A percentile compares a stretch with the other conserved stretches of the same genome.
phyloP scores from a whole-genome alignment of 2,888 invertebrate genomes.

The Erebia aethiops region DNA sequence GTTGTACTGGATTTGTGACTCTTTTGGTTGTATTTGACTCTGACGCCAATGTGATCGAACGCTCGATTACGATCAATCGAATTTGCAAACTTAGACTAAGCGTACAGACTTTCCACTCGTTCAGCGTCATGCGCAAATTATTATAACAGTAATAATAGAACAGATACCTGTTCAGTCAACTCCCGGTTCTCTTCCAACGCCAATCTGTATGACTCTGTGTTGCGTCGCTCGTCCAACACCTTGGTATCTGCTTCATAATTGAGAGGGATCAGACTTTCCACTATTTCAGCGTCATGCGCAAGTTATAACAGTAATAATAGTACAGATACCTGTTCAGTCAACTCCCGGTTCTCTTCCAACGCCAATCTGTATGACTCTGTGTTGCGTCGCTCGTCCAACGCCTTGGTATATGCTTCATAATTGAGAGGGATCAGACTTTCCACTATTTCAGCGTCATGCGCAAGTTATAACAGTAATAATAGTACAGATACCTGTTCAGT shows the following conservation, averaged over 20 bases:
- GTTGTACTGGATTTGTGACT: too few relatives aligned
- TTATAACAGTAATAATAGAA: not conserved
- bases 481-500: too few relatives aligned
- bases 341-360: constrained; percentile 92
- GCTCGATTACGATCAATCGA: too few relatives aligned
- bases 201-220: constrained; percentile 92
- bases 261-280: constrained; percentile 94
- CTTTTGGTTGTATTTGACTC: too few relatives aligned
- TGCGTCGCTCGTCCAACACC: constrained; percentile 90
- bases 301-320: not conserved
- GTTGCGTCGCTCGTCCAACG: constrained; percentile 91
- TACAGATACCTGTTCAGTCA: constrained; percentile 88
- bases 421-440: constrained; percentile 95
- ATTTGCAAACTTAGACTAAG: too few relatives aligned
- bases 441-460: too few relatives aligned
- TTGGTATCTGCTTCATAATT: constrained; percentile 94
- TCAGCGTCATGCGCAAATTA: too few relatives aligned
- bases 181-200: constrained; percentile 93
- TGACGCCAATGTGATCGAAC: too few relatives aligned
- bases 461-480: too few relatives aligned
- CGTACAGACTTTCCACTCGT: too few relatives aligned
- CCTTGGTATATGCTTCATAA: constrained; percentile 93
- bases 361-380: constrained; percentile 92
- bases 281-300: too few relatives aligned
- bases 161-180: constrained; percentile 89